phyloP scores from a whole-genome alignment of 1,140 invertebrate genomes.

The Homarus americanus region DNA sequence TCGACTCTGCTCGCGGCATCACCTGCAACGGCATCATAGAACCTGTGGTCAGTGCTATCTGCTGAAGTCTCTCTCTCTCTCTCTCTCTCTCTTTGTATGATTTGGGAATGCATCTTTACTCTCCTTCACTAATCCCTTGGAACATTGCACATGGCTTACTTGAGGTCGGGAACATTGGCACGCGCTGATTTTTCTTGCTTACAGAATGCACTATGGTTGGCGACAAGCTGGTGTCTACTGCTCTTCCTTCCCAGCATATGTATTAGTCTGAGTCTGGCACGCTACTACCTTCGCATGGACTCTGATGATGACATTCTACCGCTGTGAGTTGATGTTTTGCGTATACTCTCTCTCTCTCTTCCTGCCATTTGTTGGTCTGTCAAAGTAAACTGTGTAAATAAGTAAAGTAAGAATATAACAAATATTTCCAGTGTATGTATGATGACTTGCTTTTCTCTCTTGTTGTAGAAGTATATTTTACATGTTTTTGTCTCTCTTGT shows the following conservation, averaged over 20 bases:
- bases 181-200: neutral
- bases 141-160: no score
- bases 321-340: slow-evolving; percentile 48
- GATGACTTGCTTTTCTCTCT: no score
- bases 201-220: slow-evolving; percentile 94
- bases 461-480: no score
- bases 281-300: slow-evolving; percentile 82
- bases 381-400: no score
- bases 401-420: no score
- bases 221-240: slow-evolving; percentile 87
- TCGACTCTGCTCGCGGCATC: slow-evolving; percentile 82
- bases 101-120: neutral
- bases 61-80: no score
- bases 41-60: slow-evolving; percentile 82
- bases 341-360: no score
- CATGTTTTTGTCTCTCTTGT: no score
- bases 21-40: slow-evolving; percentile 86
- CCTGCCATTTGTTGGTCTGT: no score
- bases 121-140: neutral
- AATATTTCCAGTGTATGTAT: no score
- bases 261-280: slow-evolving; percentile 86
- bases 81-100: neutral
- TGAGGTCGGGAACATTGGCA: no score
- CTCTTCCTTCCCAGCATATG: slow-evolving; percentile 89
- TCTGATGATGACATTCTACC: slow-evolving; percentile 55